phyloP scores from a whole-genome alignment of 1,140 invertebrate genomes.

The Sipha flava region DNA sequence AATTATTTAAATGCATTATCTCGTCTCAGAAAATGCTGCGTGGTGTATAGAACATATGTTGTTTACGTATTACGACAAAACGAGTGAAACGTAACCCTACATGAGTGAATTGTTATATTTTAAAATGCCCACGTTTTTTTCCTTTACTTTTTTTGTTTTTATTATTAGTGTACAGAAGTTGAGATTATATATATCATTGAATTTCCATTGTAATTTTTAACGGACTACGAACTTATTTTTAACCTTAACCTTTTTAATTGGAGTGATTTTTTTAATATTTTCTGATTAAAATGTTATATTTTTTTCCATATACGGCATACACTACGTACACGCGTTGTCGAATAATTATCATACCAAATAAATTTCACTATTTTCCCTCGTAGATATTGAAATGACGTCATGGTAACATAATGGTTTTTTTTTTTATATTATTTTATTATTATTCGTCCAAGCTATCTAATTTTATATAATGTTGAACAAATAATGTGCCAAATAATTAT shows the following conservation, averaged over 20 bases:
- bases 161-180: too few relatives aligned
- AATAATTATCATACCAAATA: background rate
- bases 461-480: background rate
- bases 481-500: background rate
- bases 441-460: background rate
- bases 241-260: background rate
- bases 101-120: too few relatives aligned
- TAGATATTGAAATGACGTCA: background rate
- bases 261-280: background rate
- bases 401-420: background rate
- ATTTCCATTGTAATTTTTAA: too few relatives aligned
- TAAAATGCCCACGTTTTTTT: too few relatives aligned
- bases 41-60: too few relatives aligned
- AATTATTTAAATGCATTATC: too few relatives aligned
- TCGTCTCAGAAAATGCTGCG: too few relatives aligned
- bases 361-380: background rate
- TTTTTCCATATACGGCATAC: background rate
- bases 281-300: background rate
- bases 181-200: too few relatives aligned
- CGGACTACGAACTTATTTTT: background rate
- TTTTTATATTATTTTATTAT: too few relatives aligned
- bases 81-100: too few relatives aligned
- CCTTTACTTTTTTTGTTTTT: too few relatives aligned
- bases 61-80: too few relatives aligned
- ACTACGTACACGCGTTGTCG: background rate